Evolutionary conservation across 2,113 vertebrate genomes (phyloP), one percentile per base, ranked within the genome.

Genomic region (Oxyruncus cristatus): DNA sequence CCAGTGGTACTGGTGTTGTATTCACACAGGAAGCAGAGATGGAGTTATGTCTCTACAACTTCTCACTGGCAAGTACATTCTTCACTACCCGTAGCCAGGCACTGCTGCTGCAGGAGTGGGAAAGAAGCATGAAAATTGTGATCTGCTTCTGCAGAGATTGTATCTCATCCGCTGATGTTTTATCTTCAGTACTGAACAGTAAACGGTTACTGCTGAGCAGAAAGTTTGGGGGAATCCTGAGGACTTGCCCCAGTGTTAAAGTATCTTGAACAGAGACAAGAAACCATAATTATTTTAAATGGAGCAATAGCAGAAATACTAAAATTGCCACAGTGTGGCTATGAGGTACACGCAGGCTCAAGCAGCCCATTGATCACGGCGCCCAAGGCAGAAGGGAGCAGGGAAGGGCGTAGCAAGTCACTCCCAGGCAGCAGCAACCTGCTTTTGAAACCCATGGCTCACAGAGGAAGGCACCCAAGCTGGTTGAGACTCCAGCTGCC

Each of bases 281-380:
- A 90, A 44, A 23, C 30, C 24, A 16, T 37, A 8, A 2, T 26
- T 56, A 80, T 59, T 53, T 28, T 0, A 26, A 42, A 58, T 6
- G 33, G 9, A 68, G 82, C 35, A 35, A 47, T 6, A 62, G 39
- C 5, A 42, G 68, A 26, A 59, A 72, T 3, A 37, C 19, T 42
- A 9, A 42, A 63, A 37, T 27, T 39, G 62, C 30, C 18, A 46
- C 72, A 75, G 50, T 2, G 0, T 23, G 16, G 68, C 52, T 19
- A 9, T 1, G 27, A 47, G 65, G 37, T 7, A 13, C 0, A 1
- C 0, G 10, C 28, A 4, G 56, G 61, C 21, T n/a, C 77, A n/a
- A 70, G 35, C 46, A 62, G 73, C 50, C 5, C 55, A 2, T 1
- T 1, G 44, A 44, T 49, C 9, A 27, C 20, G 7, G 47, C 2